Base-by-base conservation (phyloP, 2,888 invertebrate genomes). In the Apodemia hepburni region DNA sequence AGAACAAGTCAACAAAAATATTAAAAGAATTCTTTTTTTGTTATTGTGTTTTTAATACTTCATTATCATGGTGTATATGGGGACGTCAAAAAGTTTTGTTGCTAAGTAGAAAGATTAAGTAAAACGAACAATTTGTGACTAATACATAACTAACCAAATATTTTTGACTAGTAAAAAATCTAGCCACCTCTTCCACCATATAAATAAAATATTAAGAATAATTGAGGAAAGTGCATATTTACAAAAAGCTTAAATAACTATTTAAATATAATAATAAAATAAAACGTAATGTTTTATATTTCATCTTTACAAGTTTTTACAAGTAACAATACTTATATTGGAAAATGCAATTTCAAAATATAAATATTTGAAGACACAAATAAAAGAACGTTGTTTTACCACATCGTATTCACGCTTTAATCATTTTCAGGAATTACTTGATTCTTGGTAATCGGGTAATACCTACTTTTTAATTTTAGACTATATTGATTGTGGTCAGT, bases 161-260 rank as follows among this genome's bases (percentile, higher is more conserved):
- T 62, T 51, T 61, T 75, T 90, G 90, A 90, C 90, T 90, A 90
- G 90, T 78, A 77, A 82, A 81, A 33, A 80, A 81, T 82, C 89
- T 90, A 90, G 90, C 87, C 90, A 74, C 77, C 75, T 79, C 82
- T 80, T 79, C 80, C 82, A 77, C 74, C 77, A 80, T 80, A 74
- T 69, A 61, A 68, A 82, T 81, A 75, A 82, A 78, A 88, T 88
- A 33, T 29, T 33, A 33, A 33, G 88, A 88, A 87, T 87, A 77
- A 75, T 74, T 75, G 74, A 73, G 81, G 78, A 80, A 88, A 86
- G 85, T 82, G 78, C 71, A 70, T 89, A 90, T 89, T 87, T 90
- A 90, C 89, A 88, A 77, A 80, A 80, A 77, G 38, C 38, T 38
- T 38, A 3, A 38, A 74, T 72, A 76, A 78, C 74, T 75, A 75